Base-by-base conservation (phyloP, 30 jellyfish, hydroid and myxozoan species). In the Aurelia aurita complex sp. Pacific region DNA sequence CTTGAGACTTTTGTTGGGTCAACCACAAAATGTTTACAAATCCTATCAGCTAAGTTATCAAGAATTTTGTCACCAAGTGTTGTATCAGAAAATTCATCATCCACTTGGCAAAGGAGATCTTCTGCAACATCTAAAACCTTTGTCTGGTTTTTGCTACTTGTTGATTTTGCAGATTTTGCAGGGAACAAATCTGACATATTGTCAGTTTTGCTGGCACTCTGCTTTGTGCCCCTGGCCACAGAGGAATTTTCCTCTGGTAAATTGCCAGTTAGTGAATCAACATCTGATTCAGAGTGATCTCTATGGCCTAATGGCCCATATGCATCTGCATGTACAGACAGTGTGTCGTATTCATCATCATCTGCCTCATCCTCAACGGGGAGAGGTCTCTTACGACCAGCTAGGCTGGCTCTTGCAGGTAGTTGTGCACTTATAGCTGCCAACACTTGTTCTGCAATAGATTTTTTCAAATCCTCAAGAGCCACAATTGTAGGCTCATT, bases 151-250 rank as follows among this genome's bases (percentile, higher is more conserved):
- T 16, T 63, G 12, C n/a, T 16, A 15, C 10, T 35, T 63, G n/a
- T 63, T 8, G n/a, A 10, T 63, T 63, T 16, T 15, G n/a, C 73
- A 63, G 73, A 10, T 63, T 63, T 63, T 15, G 12, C 73, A 63
- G 73, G 73, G n/a, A 63, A 63, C n/a, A 63, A 63, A 63, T 63
- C 73, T 63, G 73, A 63, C 73, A 63, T 63, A 63, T 63, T 63
- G 73, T 63, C 73, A 63, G 73, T 63, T 63, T 63, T 63, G n/a
- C n/a, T 10, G 73, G 12, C 12, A 63, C 73, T 63, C 73, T 63
- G 73, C 32, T 16, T 63, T 7, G n/a, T 63, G 73, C 73, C 73
- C 32, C 12, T 63, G 12, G n/a, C 73, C 73, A 63, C 73, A 63
- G n/a, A 63, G 73, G 32, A 15, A 63, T 10, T 40, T 7, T 7